Evolutionary conservation across 2,888 invertebrate genomes (phyloP).

Genomic region (Meta bourneti): DNA sequence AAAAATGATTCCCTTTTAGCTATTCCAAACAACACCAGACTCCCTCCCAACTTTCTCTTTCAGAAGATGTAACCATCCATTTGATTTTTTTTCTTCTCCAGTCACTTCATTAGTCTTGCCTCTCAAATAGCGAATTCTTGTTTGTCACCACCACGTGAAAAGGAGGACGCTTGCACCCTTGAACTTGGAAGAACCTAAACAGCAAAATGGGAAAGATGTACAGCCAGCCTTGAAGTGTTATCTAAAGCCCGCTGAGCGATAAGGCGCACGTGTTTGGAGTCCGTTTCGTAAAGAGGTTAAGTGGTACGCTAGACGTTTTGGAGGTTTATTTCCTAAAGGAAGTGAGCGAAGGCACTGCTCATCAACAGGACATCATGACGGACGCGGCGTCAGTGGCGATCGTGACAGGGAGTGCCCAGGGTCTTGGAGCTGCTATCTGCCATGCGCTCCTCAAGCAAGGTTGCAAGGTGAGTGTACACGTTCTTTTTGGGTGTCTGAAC

Average conservation of each 20-base stretch:
- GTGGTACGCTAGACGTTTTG: too few relatives aligned
- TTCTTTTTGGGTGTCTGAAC: too few relatives aligned
- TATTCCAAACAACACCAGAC: too few relatives aligned
- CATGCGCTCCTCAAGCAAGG: conserved; percentile 40
- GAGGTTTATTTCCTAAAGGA: too few relatives aligned
- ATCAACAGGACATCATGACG: not conserved
- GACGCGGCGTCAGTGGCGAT: conserved; percentile 27
- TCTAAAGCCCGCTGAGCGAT: not conserved
- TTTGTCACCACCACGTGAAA: not conserved
- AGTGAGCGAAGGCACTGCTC: not conserved
- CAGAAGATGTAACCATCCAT: too few relatives aligned
- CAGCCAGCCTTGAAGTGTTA: not conserved
- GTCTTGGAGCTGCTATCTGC: conserved; percentile 47
- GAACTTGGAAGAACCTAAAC: conserved; percentile 9
- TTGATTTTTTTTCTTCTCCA: too few relatives aligned
- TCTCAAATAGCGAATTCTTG: too few relatives aligned
- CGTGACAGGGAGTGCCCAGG: conserved; percentile 66
- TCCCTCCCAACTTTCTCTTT: too few relatives aligned
- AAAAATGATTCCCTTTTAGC: too few relatives aligned
- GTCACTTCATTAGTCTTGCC: too few relatives aligned
- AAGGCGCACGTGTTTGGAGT: not conserved
- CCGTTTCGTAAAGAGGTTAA: too few relatives aligned
- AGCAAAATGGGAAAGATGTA: conserved; percentile 11
- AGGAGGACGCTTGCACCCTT: not conserved
- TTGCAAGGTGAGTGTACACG: conserved; percentile 51